Conservation (phyloP, 1,140 invertebrate genomes). For the Dryas iulia region DNA sequence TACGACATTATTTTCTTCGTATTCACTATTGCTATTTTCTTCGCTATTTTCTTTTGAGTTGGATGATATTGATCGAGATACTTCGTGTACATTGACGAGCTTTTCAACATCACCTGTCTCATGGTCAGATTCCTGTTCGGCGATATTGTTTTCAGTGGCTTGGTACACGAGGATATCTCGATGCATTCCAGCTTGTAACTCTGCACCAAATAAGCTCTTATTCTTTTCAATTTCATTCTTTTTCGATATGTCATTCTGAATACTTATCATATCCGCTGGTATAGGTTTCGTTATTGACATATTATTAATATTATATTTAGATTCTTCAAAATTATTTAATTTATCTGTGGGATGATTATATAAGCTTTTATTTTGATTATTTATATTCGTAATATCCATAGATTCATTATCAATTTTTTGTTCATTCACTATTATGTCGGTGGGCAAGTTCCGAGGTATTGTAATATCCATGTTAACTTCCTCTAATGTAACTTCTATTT, state of each 20-base stretch:
- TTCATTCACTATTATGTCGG: not conserved
- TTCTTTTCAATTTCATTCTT: conserved; percentile 10
- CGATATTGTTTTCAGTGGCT: conserved; percentile 12
- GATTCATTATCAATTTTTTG: not conserved
- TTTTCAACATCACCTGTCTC: not conserved
- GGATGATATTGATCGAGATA: not conserved
- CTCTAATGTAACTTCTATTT: not conserved
- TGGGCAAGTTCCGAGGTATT: not conserved
- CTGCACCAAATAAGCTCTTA: conserved; percentile 7
- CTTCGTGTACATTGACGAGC: not conserved
- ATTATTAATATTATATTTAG: conserved; percentile 25
- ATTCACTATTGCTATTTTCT: not conserved
- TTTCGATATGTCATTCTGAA: conserved; percentile 32
- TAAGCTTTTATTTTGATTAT: not conserved
- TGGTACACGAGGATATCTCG: conserved; percentile 48
- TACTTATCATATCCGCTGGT: conserved; percentile 27
- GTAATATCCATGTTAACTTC: not conserved
- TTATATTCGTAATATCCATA: not conserved
- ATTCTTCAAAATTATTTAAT: not conserved
- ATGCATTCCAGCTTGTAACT: conserved; percentile 20
- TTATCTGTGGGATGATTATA: not conserved
- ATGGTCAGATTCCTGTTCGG: not conserved
- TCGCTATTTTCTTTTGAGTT: not conserved
- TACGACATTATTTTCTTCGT: not conserved
- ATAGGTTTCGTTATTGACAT: conserved; percentile 37